These are phyloP conservation scores for Danaus plexippus DNA, from an alignment of 1,140 invertebrate genomes.

Conservation along the genomic window DNA sequence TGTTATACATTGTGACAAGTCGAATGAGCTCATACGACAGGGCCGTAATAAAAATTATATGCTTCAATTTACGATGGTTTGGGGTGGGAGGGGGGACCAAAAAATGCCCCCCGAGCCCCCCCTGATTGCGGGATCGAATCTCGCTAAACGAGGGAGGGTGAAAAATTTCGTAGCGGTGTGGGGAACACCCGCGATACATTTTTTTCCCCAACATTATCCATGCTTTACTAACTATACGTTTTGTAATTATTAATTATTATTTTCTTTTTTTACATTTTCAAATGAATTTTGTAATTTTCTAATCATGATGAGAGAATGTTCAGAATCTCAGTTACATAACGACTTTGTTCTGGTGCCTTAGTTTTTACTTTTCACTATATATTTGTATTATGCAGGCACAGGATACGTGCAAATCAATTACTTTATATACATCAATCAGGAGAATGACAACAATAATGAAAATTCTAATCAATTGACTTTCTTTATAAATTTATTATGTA, in stretches of 20 bases:
- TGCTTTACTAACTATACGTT: conserved; percentile 61
- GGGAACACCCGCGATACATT: conserved; percentile 49
- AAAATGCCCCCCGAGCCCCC: conserved; percentile 44
- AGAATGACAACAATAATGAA: too few relatives aligned
- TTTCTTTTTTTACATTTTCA: conserved; percentile 10
- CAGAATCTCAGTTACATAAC: too few relatives aligned
- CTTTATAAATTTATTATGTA: too few relatives aligned
- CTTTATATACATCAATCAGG: too few relatives aligned
- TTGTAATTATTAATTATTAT: conserved; percentile 65
- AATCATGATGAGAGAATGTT: too few relatives aligned
- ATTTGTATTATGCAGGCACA: too few relatives aligned
- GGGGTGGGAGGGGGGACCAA: conserved; percentile 40
- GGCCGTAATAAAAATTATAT: conserved; percentile 71
- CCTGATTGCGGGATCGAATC: conserved; percentile 70
- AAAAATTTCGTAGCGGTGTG: conserved; percentile 55
- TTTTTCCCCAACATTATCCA: conserved; percentile 63
- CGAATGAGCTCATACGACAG: conserved; percentile 57
- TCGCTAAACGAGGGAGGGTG: conserved; percentile 61
- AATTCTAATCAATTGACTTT: too few relatives aligned
- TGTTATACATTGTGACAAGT: conserved; percentile 43
- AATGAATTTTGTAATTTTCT: too few relatives aligned
- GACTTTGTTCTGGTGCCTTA: too few relatives aligned
- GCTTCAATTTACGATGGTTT: conserved; percentile 66
- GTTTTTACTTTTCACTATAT: too few relatives aligned
- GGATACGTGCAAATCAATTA: too few relatives aligned